A percentile compares a stretch with the other conserved stretches of the same genome.
Conservation (phyloP, 2,888 invertebrate species). For the Sepioteuthis lessoniana region DNA sequence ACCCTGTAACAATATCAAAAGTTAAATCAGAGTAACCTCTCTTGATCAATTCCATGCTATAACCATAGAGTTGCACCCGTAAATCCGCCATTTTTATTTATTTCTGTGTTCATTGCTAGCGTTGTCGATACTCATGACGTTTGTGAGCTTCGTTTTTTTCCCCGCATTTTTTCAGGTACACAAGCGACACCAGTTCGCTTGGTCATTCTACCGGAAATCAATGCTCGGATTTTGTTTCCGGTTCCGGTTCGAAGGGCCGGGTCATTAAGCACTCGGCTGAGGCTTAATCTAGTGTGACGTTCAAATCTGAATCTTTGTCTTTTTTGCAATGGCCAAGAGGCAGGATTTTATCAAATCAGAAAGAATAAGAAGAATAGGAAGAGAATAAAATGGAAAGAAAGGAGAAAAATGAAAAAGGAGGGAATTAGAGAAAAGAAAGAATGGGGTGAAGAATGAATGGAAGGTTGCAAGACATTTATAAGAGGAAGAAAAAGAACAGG, state of each 20-base stretch:
- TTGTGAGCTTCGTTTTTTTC: background rate
- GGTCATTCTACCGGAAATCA: constrained; percentile 33
- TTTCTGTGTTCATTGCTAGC: background rate
- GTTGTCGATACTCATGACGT: background rate
- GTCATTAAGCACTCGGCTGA: background rate
- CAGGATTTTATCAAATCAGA: too few relatives aligned
- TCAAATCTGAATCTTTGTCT: background rate
- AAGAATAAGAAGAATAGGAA: too few relatives aligned
- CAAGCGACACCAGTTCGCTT: constrained; percentile 33
- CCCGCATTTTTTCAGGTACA: background rate
- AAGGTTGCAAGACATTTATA: too few relatives aligned
- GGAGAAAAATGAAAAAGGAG: too few relatives aligned
- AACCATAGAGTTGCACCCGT: background rate
- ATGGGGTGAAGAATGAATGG: too few relatives aligned
- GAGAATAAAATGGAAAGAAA: too few relatives aligned
- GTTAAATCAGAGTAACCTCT: background rate
- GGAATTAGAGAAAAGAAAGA: too few relatives aligned
- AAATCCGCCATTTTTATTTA: background rate
- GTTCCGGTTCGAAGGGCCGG: constrained; percentile 23
- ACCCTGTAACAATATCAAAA: background rate
- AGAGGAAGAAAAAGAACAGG: too few relatives aligned
- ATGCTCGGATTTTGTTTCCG: constrained; percentile 17
- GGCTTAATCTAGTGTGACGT: constrained; percentile 6
- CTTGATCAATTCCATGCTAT: background rate
- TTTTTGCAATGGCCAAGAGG: background rate